Conservation (phyloP, 2,113 vertebrate species). For the Rhinoderma darwinii region DNA sequence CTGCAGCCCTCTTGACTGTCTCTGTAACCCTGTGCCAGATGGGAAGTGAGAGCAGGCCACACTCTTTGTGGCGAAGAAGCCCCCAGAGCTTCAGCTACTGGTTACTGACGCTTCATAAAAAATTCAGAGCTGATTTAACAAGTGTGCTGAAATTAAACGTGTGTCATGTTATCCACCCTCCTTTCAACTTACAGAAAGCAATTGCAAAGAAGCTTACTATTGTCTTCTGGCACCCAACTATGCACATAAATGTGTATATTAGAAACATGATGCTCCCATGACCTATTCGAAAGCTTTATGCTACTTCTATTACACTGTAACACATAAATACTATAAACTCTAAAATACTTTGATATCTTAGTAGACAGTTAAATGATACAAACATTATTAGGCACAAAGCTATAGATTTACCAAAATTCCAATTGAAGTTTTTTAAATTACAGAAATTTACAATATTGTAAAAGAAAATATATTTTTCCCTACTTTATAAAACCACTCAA, state of each 20-base stretch:
- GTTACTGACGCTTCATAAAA: conserved; percentile 91
- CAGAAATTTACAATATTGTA: no score
- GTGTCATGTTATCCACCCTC: conserved; percentile 80
- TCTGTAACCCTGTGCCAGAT: conserved; percentile 94
- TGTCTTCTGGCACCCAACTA: conserved; percentile 56
- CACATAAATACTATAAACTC: not conserved
- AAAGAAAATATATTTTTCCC: no score
- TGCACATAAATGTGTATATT: conserved; percentile 56
- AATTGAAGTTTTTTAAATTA: no score
- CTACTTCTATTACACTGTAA: not conserved
- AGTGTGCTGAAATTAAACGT: conserved; percentile 80
- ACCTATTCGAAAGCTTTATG: conserved; percentile 1
- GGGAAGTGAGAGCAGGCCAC: conserved; percentile 96
- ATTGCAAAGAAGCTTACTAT: conserved; percentile 42
- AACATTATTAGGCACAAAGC: not conserved
- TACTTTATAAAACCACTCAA: no score
- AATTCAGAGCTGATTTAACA: conserved; percentile 91
- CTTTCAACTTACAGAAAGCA: conserved; percentile 67
- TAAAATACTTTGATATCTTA: not conserved
- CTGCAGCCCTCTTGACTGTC: conserved; percentile 80
- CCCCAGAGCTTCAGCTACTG: conserved; percentile 90
- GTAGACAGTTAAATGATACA: no score
- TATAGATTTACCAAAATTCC: no score
- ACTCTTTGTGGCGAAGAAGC: conserved; percentile 91
- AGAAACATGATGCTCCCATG: conserved; percentile 29